phyloP scores from a whole-genome alignment of 2,113 vertebrate genomes.

The Stigmatopora nigra region DNA sequence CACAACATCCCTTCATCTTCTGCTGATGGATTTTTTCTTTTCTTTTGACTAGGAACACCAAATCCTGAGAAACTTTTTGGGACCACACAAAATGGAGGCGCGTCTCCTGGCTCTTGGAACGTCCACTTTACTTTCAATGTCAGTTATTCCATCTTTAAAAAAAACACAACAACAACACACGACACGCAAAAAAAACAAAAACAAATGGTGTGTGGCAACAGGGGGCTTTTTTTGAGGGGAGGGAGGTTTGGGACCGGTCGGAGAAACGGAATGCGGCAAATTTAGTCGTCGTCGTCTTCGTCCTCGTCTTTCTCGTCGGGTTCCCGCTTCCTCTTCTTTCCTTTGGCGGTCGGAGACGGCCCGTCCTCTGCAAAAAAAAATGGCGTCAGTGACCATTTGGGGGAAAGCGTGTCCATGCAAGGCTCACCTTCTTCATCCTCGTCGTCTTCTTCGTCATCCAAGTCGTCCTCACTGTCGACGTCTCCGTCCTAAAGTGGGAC shows the following conservation, averaged over 20 bases:
- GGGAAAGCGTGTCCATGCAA: not conserved
- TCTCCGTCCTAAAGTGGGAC: conserved; percentile 42
- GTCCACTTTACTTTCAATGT: not conserved
- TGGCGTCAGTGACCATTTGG: too few species aligned
- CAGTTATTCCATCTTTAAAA: not conserved
- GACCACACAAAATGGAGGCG: not conserved
- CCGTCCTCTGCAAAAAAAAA: conserved; percentile 42
- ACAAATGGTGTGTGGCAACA: not conserved
- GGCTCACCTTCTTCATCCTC: conserved; percentile 51
- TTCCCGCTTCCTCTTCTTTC: conserved; percentile 82
- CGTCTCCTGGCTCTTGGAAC: not conserved
- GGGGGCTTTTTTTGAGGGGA: too few species aligned
- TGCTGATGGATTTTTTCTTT: not conserved
- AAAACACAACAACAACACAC: not conserved
- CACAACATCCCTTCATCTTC: not conserved
- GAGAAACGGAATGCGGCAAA: conserved; percentile 19
- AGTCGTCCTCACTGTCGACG: conserved; percentile 57
- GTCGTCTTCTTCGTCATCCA: conserved; percentile 53
- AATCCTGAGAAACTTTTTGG: conserved; percentile 9
- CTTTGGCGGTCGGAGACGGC: conserved; percentile 61
- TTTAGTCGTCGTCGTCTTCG: conserved; percentile 48
- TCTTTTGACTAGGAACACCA: not conserved
- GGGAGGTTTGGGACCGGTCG: not conserved
- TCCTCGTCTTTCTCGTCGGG: conserved; percentile 76
- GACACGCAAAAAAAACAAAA: not conserved